These are phyloP conservation scores for Orchesellides sinensis DNA, from an alignment of 2,888 invertebrate genomes.

Conservation along the genomic window DNA sequence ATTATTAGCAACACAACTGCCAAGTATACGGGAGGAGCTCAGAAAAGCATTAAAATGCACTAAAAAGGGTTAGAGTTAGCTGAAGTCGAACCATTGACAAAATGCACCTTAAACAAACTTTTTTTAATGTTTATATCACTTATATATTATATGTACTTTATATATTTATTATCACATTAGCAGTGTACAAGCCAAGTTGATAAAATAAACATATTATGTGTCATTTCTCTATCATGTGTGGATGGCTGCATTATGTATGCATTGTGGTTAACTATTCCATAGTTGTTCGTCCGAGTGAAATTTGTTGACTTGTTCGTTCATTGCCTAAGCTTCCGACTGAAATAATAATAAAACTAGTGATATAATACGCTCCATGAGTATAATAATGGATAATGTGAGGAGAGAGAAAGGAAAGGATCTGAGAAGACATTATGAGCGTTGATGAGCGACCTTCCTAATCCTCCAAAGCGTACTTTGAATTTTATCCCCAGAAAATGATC, in stretches of 20 bases:
- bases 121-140: not conserved
- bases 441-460: constrained; percentile 63
- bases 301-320: no score
- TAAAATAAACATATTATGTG: not conserved
- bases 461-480: constrained; percentile 33
- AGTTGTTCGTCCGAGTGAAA: no score
- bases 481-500: constrained; percentile 27
- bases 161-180: not conserved
- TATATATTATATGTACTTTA: not conserved
- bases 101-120: not conserved
- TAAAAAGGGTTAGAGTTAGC: constrained; percentile 35
- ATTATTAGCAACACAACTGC: not conserved
- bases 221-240: no score
- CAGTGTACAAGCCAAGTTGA: not conserved
- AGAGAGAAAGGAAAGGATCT: constrained; percentile 12
- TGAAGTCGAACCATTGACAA: not conserved
- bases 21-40: constrained; percentile 24
- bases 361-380: no score
- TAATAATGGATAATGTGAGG: no score
- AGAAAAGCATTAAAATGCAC: constrained; percentile 56
- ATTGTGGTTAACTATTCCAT: no score
- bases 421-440: constrained; percentile 46
- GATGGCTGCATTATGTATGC: no score
- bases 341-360: no score
- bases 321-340: no score